Evolutionary conservation across 2,888 invertebrate species (phyloP).

Genomic region (Yponomeuta sedellus): DNA sequence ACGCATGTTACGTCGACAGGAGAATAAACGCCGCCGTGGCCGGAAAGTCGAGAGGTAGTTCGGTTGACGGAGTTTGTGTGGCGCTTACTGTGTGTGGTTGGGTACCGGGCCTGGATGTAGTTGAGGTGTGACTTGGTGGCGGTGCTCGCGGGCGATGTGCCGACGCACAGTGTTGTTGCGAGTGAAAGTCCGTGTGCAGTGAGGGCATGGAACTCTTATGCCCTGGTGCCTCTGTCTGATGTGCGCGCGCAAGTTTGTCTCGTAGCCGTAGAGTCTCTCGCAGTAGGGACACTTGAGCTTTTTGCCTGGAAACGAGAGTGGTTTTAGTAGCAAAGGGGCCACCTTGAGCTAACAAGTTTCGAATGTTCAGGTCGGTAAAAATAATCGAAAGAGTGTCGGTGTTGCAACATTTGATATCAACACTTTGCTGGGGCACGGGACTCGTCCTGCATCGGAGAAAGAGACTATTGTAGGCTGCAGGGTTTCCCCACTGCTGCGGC

Average conservation of each 20-base stretch:
- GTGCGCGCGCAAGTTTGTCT: slow-evolving; percentile 93
- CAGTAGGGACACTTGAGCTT: slow-evolving; percentile 95
- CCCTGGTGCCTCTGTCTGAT: slow-evolving; percentile 94
- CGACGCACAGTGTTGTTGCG: slow-evolving; percentile 94
- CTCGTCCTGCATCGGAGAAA: too few relatives aligned
- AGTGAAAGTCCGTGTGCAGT: slow-evolving; percentile 93
- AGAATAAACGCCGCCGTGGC: slow-evolving; percentile 35
- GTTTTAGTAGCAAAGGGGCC: not conserved
- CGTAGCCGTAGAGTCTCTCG: slow-evolving; percentile 94
- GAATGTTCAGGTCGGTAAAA: too few relatives aligned
- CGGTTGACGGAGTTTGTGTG: slow-evolving; percentile 43
- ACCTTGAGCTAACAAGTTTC: too few relatives aligned
- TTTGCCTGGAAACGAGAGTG: slow-evolving; percentile 79
- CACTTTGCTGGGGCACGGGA: too few relatives aligned
- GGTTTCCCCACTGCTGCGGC: too few relatives aligned
- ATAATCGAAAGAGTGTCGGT: too few relatives aligned
- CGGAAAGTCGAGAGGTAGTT: slow-evolving; percentile 61
- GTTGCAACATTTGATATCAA: too few relatives aligned
- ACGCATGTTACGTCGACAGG: slow-evolving; percentile 48
- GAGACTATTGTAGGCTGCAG: too few relatives aligned
- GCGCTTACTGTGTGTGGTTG: slow-evolving; percentile 78
- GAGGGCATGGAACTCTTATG: slow-evolving; percentile 93
- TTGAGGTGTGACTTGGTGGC: slow-evolving; percentile 82
- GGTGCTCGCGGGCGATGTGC: slow-evolving; percentile 93
- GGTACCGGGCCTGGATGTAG: slow-evolving; percentile 68